Evolutionary conservation across 2,888 invertebrate species (phyloP).

Genomic region (Trichopoda pennipes): DNA sequence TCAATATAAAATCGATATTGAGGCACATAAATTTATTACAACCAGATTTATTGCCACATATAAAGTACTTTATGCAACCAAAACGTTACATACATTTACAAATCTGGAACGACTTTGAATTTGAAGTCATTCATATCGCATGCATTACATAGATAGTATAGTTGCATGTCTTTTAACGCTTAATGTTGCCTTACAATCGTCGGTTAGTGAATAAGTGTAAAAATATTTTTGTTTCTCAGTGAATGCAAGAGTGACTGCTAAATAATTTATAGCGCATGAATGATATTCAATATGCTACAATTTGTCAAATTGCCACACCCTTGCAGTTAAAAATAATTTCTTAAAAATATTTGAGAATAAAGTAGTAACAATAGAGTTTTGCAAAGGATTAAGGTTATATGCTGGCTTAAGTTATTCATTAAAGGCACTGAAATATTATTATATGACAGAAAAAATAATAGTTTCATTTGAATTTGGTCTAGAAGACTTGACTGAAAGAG

Average conservation of each 20-base stretch:
- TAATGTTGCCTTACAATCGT: neutral
- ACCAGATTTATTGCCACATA: conserved; percentile 29
- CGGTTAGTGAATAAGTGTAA: neutral
- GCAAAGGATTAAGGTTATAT: no score
- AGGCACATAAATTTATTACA: conserved; percentile 29
- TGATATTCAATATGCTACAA: conserved; percentile 42
- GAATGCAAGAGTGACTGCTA: neutral
- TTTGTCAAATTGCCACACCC: conserved; percentile 52
- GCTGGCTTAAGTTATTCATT: no score
- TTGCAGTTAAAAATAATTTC: conserved; percentile 7
- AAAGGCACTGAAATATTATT: no score
- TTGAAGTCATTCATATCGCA: neutral
- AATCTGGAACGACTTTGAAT: neutral
- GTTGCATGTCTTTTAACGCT: no score
- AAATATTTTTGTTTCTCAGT: neutral
- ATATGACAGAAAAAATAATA: no score
- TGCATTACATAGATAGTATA: neutral
- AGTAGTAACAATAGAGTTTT: neutral
- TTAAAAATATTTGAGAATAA: neutral
- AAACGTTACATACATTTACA: neutral
- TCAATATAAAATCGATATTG: conserved; percentile 32
- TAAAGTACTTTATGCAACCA: neutral
- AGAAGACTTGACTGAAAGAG: no score
- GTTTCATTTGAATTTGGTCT: no score
- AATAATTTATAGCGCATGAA: conserved; percentile 4